Base-by-base conservation (phyloP, 2,888 invertebrate genomes). In the Sepiola atlantica region DNA sequence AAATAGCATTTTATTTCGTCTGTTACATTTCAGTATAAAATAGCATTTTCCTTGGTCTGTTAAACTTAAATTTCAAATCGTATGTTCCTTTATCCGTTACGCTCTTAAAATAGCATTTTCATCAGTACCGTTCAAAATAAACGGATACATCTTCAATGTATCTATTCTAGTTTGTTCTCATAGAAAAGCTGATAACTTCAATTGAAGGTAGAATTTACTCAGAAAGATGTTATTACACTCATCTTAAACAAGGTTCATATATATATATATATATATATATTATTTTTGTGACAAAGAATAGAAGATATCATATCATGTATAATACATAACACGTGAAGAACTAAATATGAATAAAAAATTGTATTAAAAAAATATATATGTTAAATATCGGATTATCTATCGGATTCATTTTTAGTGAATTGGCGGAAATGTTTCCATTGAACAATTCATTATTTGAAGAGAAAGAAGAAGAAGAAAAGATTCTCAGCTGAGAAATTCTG, bases 221-320 rank as follows among this genome's bases (percentile, higher is more conserved):
- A 77, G 77, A 28, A 77, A 77, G 77, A 77, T 77, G 77, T 77
- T 77, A 77, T 77, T 77, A 77, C 77, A 77, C 28, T 77, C 77
- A 0, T 28, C n/a, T 14, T 28, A 16, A n/a, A 77, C n/a, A 77
- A 77, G 77, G n/a, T n/a, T 77, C 28, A 10, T 77, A 77, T 77
- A 77, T 77, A n/a, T n/a, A n/a, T n/a, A n/a, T n/a, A n/a, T n/a
- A n/a, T n/a, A n/a, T n/a, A n/a, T n/a, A n/a, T n/a, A n/a, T 77
- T 28, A n/a, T 77, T n/a, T 10, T n/a, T 1, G 14, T 77, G n/a
- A 16, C 28, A 77, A 77, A 77, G 28, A 77, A n/a, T n/a, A n/a
- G n/a, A 77, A 77, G 28, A 10, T n/a, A n/a, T 77, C 28, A 28
- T 77, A 28, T 77, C 77, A n/a, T n/a, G 14, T 28, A 18, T 28